Base-by-base conservation (phyloP, 2,113 vertebrate species). In the Chaetodon trifascialis region DNA sequence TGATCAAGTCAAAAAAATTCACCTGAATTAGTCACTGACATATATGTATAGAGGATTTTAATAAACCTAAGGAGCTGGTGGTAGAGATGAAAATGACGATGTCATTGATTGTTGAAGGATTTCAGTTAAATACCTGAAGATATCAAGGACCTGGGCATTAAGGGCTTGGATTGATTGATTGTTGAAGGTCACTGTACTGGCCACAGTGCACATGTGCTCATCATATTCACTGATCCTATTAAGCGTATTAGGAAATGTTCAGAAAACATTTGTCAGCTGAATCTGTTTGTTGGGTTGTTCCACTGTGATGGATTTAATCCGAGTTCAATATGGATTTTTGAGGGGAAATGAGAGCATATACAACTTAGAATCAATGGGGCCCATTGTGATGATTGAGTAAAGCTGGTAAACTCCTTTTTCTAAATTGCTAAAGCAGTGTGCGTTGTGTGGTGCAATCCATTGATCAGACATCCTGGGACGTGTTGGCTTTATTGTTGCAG, bases 211-310 rank as follows among this genome's bases (percentile, higher is more conserved):
- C n/a, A 80, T 15, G 8, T 0, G 0, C n/a, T 44, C 11, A 36
- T 69, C 11, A 40, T 25, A 44, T 42, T 71, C 60, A 66, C 2
- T 15, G 62, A 75, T 71, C 82, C 36, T 76, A 74, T 74, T 71
- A 14, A 46, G 12, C 9, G 1, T 40, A 60, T 74, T 40, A 19
- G 23, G 55, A 17, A 34, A 15, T 47, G 19, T 38, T 38, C 17
- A 70, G 66, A 70, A 79, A 63, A 49, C 62, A 73, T 85, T 70
- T 30, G 19, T 64, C 54, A 63, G 12, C 55, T 47, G 25, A 30
- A 52, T 54, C 40, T 67, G 30, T 36, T 71, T 40, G 49, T 8
- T 21, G 46, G 10, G 11, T 30, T 30, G 30, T 30, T 30, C 40
- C 49, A 11, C 23, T 56, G 4, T 42, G 42, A 74, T 65, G 49